Percentiles rank a stretch among this genome's conserved stretches.
Evolutionary conservation across 64 coral and sea anemone species (phyloP).

Genomic region (Actinia equina): DNA sequence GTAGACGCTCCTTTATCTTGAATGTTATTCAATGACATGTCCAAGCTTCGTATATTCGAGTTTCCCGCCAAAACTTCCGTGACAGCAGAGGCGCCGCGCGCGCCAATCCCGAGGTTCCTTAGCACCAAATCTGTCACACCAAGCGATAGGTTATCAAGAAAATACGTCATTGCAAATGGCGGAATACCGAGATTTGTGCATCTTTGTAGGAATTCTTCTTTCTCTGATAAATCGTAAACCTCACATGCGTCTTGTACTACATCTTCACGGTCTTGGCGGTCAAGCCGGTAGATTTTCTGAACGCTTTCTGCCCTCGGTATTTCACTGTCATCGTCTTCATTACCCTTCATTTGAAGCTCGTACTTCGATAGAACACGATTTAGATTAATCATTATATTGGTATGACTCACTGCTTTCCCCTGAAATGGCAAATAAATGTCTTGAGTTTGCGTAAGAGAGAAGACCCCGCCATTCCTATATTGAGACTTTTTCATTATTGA

Average conservation of each 20-base stretch:
- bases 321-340: conserved; percentile 13
- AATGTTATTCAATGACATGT: conserved; percentile 79
- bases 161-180: conserved; percentile 70
- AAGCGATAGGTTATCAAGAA: conserved; percentile 61
- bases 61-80: conserved; percentile 64
- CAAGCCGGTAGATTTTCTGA: conserved; percentile 72
- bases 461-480: neutral
- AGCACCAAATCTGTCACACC: conserved; percentile 57
- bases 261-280: conserved; percentile 71
- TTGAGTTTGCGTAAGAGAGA: conserved; percentile 43
- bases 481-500: neutral
- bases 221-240: conserved; percentile 66
- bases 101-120: conserved; percentile 86
- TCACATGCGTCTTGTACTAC: conserved; percentile 84
- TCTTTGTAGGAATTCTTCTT: conserved; percentile 42
- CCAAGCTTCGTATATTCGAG: conserved; percentile 49
- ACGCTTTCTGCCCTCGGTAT: conserved; percentile 27
- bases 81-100: conserved; percentile 50
- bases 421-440: conserved; percentile 75
- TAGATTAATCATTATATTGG: conserved; percentile 60
- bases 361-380: conserved; percentile 72
- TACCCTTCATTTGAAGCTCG: conserved; percentile 28
- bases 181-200: conserved; percentile 73
- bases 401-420: conserved; percentile 70
- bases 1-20: conserved; percentile 64